Percentiles rank a stretch among this genome's conserved stretches.
Evolutionary conservation across 1,140 invertebrate genomes (phyloP).

Genomic region (Chymomyza costata): DNA sequence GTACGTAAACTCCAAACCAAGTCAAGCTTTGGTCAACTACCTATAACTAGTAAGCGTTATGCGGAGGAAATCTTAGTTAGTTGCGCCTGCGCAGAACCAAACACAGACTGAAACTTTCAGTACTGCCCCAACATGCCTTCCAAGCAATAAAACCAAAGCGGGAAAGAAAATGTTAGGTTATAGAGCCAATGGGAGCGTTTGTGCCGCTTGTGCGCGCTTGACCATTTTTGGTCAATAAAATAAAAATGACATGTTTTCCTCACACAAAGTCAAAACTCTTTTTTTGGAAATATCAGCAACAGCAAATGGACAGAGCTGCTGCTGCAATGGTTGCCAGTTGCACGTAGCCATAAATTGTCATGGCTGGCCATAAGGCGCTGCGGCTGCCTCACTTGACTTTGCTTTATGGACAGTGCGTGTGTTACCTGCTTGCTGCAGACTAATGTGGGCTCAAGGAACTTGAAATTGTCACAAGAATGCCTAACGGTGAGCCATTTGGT

Average conservation of each 20-base stretch:
- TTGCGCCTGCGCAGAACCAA: conserved; percentile 42
- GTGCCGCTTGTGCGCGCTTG: conserved; percentile 42
- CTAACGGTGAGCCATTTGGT: conserved; percentile 47
- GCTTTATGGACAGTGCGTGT: conserved; percentile 54
- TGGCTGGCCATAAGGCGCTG: conserved; percentile 28
- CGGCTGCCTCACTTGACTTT: conserved; percentile 33
- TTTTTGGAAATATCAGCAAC: conserved; percentile 45
- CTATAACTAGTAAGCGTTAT: too few relatives aligned
- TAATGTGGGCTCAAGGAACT: conserved; percentile 70
- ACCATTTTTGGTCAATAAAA: conserved; percentile 65
- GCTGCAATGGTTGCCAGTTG: background rate
- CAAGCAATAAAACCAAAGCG: conserved; percentile 11
- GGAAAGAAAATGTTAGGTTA: conserved; percentile 36
- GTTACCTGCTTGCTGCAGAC: conserved; percentile 19
- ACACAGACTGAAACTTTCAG: conserved; percentile 23
- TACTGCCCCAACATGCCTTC: conserved; percentile 1
- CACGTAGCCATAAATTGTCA: conserved; percentile 55
- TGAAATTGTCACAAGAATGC: conserved; percentile 55
- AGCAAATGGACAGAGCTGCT: too few relatives aligned
- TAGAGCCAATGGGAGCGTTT: conserved; percentile 26
- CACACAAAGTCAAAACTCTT: conserved; percentile 51
- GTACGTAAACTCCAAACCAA: conserved; percentile 1
- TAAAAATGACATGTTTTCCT: conserved; percentile 71
- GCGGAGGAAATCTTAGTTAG: conserved; percentile 46
- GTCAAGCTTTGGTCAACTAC: conserved; percentile 47